phyloP scores from a whole-genome alignment of 2,113 vertebrate genomes.

The Ibidorhyncha struthersii region DNA sequence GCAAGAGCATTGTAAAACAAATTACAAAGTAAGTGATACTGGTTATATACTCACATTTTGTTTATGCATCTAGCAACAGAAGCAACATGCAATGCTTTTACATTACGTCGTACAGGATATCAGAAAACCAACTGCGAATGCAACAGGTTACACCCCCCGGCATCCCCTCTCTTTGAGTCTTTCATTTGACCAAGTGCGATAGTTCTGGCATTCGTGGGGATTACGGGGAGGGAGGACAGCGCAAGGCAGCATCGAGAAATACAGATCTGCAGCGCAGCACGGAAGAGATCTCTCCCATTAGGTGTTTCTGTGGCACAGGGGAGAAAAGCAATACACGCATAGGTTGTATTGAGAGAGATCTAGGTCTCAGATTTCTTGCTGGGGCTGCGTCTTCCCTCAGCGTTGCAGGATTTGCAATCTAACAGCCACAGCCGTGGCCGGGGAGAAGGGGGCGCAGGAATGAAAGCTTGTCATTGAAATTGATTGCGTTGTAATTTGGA shows the following conservation, averaged over 20 bases:
- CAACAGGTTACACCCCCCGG: not conserved
- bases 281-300: not conserved
- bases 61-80: not conserved
- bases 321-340: not conserved
- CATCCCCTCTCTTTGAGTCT: not conserved
- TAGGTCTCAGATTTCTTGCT: not conserved
- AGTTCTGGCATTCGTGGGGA: not conserved
- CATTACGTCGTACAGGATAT: not conserved
- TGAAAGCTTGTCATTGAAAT: not conserved
- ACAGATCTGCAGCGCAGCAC: not conserved
- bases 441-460: slow-evolving; percentile 35
- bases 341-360: not conserved
- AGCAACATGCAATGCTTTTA: not conserved
- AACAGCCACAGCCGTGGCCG: not conserved
- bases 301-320: rapidly evolving
- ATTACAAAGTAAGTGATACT: not conserved
- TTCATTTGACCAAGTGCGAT: rapidly evolving
- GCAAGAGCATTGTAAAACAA: not conserved
- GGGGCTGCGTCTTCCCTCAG: not conserved
- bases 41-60: not conserved
- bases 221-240: not conserved
- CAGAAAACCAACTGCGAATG: rapidly evolving
- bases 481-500: not conserved
- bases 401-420: not conserved
- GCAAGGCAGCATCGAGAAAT: not conserved